Percentiles rank a stretch among this genome's conserved stretches.
Evolutionary conservation across 2,113 vertebrate species (phyloP).

Genomic region (Platycercus adscitus): DNA sequence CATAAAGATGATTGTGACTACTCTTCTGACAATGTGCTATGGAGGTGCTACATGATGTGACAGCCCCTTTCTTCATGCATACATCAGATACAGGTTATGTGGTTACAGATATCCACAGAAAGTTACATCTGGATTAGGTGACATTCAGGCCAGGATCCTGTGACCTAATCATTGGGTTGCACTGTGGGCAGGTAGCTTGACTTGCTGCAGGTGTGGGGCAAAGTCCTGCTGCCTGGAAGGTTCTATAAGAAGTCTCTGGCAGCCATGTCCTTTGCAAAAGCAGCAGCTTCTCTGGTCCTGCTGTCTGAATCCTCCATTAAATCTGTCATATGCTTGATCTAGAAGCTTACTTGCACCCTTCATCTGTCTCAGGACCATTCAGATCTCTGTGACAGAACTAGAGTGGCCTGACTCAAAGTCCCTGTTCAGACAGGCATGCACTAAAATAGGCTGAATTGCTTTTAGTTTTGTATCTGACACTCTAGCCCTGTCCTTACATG

Average conservation of each 20-base stretch:
- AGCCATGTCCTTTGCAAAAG: neutral
- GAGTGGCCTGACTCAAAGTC: neutral
- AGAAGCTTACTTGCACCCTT: neutral
- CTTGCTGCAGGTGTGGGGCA: neutral
- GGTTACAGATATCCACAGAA: neutral
- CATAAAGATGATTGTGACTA: neutral
- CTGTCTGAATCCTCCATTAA: neutral
- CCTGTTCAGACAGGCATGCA: neutral
- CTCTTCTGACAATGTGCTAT: neutral
- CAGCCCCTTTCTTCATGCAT: neutral
- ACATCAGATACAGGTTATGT: neutral
- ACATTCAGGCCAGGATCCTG: neutral
- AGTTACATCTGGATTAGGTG: neutral
- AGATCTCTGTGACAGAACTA: neutral
- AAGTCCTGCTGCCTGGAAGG: neutral
- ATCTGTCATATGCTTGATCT: neutral
- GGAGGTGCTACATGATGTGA: neutral
- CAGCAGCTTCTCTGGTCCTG: neutral
- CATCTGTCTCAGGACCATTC: neutral
- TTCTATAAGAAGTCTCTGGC: neutral
- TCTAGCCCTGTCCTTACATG: neutral
- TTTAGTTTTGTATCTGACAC: neutral
- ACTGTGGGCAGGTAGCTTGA: neutral
- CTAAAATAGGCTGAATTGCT: neutral
- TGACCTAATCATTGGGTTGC: neutral